A percentile compares a stretch with the other conserved stretches of the same genome.
Evolutionary conservation across 2,113 vertebrate genomes (phyloP).

Genomic region (Ophthalmolycus amberensis): DNA sequence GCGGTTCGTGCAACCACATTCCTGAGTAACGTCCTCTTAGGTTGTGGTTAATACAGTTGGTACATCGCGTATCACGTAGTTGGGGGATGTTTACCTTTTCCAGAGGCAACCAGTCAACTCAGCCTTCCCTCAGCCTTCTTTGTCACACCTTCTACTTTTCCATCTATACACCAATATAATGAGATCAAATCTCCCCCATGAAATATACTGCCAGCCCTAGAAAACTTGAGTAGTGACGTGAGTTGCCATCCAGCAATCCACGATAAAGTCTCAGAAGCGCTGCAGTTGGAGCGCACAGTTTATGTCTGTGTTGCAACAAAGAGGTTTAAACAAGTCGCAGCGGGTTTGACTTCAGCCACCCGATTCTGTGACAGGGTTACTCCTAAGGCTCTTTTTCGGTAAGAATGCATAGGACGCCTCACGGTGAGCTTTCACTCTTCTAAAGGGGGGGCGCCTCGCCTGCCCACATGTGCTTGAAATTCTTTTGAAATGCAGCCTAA

Average conservation of each 20-base stretch:
- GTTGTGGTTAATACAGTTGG: not conserved
- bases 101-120: not conserved
- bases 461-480: not conserved
- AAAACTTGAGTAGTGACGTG: not conserved
- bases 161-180: not conserved
- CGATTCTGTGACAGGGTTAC: not conserved
- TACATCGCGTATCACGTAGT: not conserved
- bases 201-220: not conserved
- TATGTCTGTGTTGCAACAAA: conserved; percentile 32
- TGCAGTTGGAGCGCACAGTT: no score
- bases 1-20: not conserved
- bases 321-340: no score
- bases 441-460: not conserved
- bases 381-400: not conserved
- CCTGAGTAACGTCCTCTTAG: not conserved
- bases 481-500: conserved; percentile 6
- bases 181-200: not conserved
- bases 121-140: not conserved
- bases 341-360: not conserved
- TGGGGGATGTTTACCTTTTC: not conserved
- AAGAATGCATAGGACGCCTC: not conserved
- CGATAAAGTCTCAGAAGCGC: conserved; percentile 7
- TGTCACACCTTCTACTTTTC: not conserved
- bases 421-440: conserved; percentile 1
- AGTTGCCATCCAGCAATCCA: conserved; percentile 31